Evolutionary conservation across 1,140 invertebrate genomes (phyloP).

Genomic region (Chionoecetes opilio): DNA sequence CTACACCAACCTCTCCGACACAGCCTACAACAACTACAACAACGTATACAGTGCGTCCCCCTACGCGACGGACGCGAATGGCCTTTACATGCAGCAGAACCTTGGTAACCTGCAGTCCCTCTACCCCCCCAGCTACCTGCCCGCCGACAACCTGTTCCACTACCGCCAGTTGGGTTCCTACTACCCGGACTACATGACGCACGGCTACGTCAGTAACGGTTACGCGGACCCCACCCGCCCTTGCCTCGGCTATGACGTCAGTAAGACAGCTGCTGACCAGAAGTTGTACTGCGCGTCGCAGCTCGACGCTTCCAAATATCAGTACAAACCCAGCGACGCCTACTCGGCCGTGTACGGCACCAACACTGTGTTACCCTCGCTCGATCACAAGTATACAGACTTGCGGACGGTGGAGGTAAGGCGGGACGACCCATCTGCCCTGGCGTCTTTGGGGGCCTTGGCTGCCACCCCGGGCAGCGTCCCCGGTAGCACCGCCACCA

Average conservation of each 20-base stretch:
- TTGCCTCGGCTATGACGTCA: conserved; percentile 81
- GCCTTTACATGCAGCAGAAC: conserved; percentile 89
- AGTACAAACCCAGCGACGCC: conserved; percentile 78
- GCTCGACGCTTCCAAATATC: conserved; percentile 81
- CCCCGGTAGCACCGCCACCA: conserved; percentile 50
- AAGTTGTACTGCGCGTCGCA: conserved; percentile 80
- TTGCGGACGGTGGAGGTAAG: conserved; percentile 66
- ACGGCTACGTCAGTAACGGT: conserved; percentile 83
- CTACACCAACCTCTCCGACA: conserved; percentile 82
- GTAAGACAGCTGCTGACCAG: conserved; percentile 78
- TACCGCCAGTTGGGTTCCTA: conserved; percentile 84
- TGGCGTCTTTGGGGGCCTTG: conserved; percentile 75
- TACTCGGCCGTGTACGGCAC: conserved; percentile 80
- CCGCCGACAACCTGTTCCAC: conserved; percentile 90
- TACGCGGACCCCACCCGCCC: conserved; percentile 81
- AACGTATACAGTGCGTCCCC: conserved; percentile 86
- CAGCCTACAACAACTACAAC: conserved; percentile 83
- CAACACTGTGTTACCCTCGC: conserved; percentile 76
- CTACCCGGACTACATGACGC: conserved; percentile 81
- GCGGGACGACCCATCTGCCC: conserved; percentile 76
- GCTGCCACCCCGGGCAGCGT: conserved; percentile 74
- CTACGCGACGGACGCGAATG: conserved; percentile 88
- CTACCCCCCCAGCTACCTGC: conserved; percentile 81
- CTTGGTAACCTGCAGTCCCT: conserved; percentile 89
- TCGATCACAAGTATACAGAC: conserved; percentile 80